Evolutionary conservation across 2,113 vertebrate species (phyloP).

Genomic region (Eptesicus fuscus): DNA sequence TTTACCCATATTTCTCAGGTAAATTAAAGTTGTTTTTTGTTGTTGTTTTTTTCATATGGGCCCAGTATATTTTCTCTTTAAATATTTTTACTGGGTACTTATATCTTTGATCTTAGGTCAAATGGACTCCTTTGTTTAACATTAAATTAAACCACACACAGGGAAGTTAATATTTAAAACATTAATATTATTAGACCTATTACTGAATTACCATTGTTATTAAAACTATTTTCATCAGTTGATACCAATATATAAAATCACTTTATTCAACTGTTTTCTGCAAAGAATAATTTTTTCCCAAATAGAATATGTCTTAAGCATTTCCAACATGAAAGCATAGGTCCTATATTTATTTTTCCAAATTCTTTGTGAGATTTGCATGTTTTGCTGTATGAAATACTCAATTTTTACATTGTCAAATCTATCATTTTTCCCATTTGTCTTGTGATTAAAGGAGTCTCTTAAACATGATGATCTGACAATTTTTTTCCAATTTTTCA

Average conservation of each 20-base stretch:
- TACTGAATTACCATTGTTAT: background rate
- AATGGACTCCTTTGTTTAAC: background rate
- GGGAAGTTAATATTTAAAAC: background rate
- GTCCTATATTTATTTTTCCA: background rate
- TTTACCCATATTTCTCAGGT: background rate
- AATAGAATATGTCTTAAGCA: background rate
- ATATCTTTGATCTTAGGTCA: background rate
- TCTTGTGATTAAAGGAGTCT: background rate
- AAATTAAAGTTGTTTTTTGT: background rate
- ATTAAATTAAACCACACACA: background rate
- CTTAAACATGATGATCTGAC: background rate
- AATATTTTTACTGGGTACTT: background rate
- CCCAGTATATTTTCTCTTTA: background rate
- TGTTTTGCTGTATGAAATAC: background rate
- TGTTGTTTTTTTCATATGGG: background rate
- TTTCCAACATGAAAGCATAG: background rate
- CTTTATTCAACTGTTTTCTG: background rate
- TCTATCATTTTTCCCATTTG: background rate
- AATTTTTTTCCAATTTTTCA: background rate
- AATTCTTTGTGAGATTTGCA: background rate
- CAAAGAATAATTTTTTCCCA: background rate
- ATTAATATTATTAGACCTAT: background rate
- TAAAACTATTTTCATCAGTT: background rate
- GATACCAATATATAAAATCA: background rate
- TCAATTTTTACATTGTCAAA: background rate